Percentiles rank a stretch among this genome's conserved stretches.
Conservation (phyloP, 2,113 vertebrate species). For the Etheostoma spectabile region DNA sequence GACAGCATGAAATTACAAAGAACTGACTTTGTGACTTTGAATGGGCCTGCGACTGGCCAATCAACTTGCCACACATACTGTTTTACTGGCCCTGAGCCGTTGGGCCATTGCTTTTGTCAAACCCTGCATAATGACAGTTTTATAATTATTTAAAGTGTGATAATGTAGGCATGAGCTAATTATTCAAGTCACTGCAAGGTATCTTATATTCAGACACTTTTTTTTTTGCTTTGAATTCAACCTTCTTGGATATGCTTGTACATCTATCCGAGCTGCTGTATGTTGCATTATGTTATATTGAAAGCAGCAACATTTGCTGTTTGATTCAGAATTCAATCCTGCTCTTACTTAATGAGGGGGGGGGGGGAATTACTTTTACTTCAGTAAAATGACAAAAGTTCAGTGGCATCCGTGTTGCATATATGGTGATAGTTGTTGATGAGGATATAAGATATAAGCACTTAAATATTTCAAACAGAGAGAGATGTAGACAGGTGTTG, state of each 20-base stretch:
- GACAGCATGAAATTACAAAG: too few species aligned
- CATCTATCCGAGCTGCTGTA: background rate
- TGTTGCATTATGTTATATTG: conserved; percentile 7
- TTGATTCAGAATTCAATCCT: conserved; percentile 16
- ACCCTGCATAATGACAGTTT: background rate
- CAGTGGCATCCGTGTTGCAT: background rate
- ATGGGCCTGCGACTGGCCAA: too few species aligned
- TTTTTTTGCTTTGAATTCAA: background rate
- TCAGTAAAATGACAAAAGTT: conserved; percentile 23
- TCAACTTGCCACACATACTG: too few species aligned
- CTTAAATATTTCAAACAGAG: conserved; percentile 49
- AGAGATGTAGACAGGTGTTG: conserved; percentile 60
- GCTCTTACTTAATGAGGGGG: conserved; percentile 7
- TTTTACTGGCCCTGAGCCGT: too few species aligned
- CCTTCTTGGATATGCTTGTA: background rate
- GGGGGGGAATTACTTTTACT: too few species aligned
- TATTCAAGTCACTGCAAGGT: conserved; percentile 18
- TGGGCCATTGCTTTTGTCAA: too few species aligned
- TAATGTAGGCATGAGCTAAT: conserved; percentile 27
- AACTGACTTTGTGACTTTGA: too few species aligned
- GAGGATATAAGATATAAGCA: background rate
- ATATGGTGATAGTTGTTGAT: conserved; percentile 28
- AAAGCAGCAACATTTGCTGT: background rate
- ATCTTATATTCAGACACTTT: background rate
- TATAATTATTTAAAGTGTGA: conserved; percentile 28